Evolutionary conservation across 2,797 vertebrate genomes (phyloP), one percentile per base, ranked within the genome.

Genomic region (Triplophysa bombifrons): DNA sequence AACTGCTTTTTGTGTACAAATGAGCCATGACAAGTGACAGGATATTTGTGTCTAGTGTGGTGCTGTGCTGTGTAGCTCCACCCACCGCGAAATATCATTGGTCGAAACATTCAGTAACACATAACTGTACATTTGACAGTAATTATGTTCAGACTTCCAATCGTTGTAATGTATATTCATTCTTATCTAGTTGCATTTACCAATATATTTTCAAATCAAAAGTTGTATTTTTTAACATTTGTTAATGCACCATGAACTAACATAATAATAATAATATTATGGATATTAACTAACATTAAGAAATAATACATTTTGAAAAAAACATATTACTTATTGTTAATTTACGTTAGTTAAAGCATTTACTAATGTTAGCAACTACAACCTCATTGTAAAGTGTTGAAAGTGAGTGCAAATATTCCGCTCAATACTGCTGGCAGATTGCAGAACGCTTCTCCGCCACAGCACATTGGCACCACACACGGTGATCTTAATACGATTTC

Each of bases 401-500:
- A 6, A 48, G 46, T 13, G 13, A 17, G 50, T 19, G 17, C 27
- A 61, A 63, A 69, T n/a, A 50, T 19, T 71, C 14, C 12, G 4
- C 25, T 30, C 3, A 17, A 50, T 61, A 61, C 19, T 50, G 67
- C n/a, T 55, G 50, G 58, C n/a, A 53, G 17, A 14, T 19, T 17
- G 4, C 22, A 82, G 38, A 87, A 88, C 85, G 48, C 71, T 78
- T 75, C 38, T 13, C 34, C 34, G 83, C 83, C 84, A 87, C 88
- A 88, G 87, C 88, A 86, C 84, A 88, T 84, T 70, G 71, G 85
- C 84, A 84, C 84, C 83, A 86, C 83, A 71, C 38, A 60, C 84
- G 86, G 68, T 84, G 86, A 81, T 88, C 87, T 88, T 90, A 93
- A 92, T 90, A 87, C 80, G 86, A 84, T 89, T 91, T 92, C 90